phyloP scores from a whole-genome alignment of 1,140 invertebrate species.

The Drosophila subobscura region DNA sequence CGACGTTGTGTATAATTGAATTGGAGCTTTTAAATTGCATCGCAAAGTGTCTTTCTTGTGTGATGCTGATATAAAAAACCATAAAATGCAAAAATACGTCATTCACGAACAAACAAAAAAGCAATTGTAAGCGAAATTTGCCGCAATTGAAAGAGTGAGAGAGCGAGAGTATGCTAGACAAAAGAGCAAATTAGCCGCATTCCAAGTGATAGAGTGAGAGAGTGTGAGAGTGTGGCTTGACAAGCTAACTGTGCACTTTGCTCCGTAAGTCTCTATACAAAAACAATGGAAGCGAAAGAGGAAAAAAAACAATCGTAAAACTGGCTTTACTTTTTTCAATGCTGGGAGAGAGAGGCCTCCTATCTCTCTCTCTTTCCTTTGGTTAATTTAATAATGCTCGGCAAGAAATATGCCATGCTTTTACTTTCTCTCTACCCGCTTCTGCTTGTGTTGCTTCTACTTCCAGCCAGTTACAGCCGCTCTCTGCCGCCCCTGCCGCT shows the following conservation, averaged over 20 bases:
- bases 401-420: constrained; percentile 44
- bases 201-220: constrained; percentile 10
- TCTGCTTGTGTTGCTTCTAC: constrained; percentile 8
- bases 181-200: constrained; percentile 31
- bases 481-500: too few species aligned
- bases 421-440: constrained; percentile 55
- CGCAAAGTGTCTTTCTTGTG: neutral
- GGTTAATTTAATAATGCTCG: constrained; percentile 70
- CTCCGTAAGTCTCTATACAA: constrained; percentile 40
- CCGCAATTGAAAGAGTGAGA: constrained; percentile 22
- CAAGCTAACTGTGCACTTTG: constrained; percentile 65
- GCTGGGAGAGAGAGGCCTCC: constrained; percentile 19
- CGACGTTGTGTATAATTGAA: constrained; percentile 20
- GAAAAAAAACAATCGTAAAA: constrained; percentile 31
- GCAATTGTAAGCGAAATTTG: constrained; percentile 53
- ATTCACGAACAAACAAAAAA: constrained; percentile 33
- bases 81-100: constrained; percentile 44
- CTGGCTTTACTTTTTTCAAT: constrained; percentile 29
- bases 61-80: neutral
- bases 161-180: neutral
- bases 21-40: neutral
- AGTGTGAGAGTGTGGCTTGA: constrained; percentile 43
- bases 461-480: neutral
- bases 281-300: constrained; percentile 45
- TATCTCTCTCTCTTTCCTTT: constrained; percentile 4